Conservation (phyloP, 2,113 vertebrate genomes). For the Psittacara wagleri region DNA sequence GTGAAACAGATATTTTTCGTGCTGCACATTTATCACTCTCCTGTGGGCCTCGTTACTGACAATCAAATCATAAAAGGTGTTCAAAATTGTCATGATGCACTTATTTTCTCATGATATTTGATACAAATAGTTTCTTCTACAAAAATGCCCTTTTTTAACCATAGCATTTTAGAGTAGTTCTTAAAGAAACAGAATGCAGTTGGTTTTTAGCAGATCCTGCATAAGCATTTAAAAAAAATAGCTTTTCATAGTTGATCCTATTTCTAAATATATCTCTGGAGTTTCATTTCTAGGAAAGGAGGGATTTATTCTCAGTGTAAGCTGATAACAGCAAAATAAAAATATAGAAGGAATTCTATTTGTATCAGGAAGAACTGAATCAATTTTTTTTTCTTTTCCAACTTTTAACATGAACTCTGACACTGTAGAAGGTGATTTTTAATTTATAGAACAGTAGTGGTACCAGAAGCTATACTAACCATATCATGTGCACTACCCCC, state of each 20-base stretch:
- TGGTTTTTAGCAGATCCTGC: conserved; percentile 2
- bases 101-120: conserved; percentile 80
- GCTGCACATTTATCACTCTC: conserved; percentile 84
- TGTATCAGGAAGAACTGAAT: background rate
- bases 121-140: conserved; percentile 79
- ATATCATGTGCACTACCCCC: background rate
- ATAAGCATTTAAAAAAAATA: background rate
- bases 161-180: conserved; percentile 46
- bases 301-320: background rate
- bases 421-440: background rate
- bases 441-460: background rate
- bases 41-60: conserved; percentile 83
- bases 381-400: background rate
- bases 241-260: conserved; percentile 29
- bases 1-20: conserved; percentile 85
- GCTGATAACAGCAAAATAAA: conserved; percentile 34
- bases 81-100: conserved; percentile 81
- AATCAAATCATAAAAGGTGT: conserved; percentile 82
- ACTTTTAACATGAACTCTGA: background rate
- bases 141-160: conserved; percentile 67
- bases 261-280: conserved; percentile 55
- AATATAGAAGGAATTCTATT: conserved; percentile 12
- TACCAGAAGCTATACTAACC: background rate
- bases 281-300: conserved; percentile 38
- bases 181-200: conserved; percentile 67